These are phyloP conservation scores for Metaphire vulgaris DNA, from an alignment of 1,140 invertebrate genomes.

Conservation along the genomic window DNA sequence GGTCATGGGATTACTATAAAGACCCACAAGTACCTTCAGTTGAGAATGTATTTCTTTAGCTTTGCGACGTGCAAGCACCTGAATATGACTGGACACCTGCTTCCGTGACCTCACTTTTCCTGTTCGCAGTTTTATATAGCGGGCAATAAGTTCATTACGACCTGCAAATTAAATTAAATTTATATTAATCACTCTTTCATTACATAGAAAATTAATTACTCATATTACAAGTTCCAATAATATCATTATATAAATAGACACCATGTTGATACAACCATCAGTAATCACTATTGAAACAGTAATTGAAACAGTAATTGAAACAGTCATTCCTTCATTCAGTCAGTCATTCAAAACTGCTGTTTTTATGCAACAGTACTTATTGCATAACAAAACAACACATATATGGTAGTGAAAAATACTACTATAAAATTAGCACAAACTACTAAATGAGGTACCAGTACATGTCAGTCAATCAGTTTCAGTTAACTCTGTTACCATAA, in stretches of 20 bases:
- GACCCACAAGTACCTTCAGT: conserved; percentile 63
- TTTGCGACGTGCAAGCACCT: conserved; percentile 94
- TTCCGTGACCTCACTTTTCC: conserved; percentile 98
- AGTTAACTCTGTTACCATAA: too few species aligned
- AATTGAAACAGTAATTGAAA: not conserved
- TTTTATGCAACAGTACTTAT: too few species aligned
- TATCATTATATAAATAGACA: not conserved
- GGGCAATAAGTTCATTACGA: conserved; percentile 96
- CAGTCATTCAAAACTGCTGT: too few species aligned
- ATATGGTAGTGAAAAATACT: too few species aligned
- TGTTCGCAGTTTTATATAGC: conserved; percentile 97
- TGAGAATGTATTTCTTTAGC: conserved; percentile 88
- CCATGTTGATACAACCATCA: not conserved
- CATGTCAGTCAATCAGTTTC: too few species aligned
- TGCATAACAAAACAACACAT: too few species aligned
- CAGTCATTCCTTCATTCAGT: not conserved
- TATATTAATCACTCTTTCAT: too few species aligned
- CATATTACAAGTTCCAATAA: too few species aligned
- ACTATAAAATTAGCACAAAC: too few species aligned
- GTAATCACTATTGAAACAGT: not conserved
- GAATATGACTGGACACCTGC: conserved; percentile 99
- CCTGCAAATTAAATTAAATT: conserved; percentile 57
- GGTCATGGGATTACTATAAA: not conserved
- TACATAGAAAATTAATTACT: too few species aligned
- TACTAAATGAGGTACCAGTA: too few species aligned